phyloP scores from a whole-genome alignment of 2,113 vertebrate genomes.

The Lamprologus callipterus region DNA sequence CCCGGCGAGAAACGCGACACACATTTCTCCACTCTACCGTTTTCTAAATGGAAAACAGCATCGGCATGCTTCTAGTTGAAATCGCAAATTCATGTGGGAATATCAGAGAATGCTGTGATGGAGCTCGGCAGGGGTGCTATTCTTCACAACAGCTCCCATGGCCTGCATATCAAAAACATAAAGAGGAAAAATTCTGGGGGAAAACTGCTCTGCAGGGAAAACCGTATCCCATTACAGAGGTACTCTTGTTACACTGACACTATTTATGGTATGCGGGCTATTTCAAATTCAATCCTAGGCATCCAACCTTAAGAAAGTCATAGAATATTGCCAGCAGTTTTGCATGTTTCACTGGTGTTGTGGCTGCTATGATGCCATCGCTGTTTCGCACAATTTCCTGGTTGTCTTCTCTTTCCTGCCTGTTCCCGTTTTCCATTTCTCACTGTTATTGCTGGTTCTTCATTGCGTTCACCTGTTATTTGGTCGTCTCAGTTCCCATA shows the following conservation, averaged over 20 bases:
- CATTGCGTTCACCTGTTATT: neutral
- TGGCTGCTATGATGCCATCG: neutral
- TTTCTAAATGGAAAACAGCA: constrained; percentile 10
- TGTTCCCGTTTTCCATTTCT: neutral
- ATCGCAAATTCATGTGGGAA: neutral
- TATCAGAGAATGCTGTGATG: constrained; percentile 13
- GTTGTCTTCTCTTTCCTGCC: neutral
- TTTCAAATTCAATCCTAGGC: neutral
- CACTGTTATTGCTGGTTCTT: neutral
- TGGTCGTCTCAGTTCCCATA: neutral
- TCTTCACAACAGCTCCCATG: constrained; percentile 8
- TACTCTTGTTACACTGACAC: neutral
- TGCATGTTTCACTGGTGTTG: neutral
- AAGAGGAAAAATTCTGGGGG: neutral
- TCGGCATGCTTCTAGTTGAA: constrained; percentile 12
- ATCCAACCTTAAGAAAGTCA: neutral
- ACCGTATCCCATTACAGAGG: neutral
- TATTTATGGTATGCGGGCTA: neutral
- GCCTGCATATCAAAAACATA: neutral
- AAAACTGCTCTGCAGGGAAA: constrained; percentile 15
- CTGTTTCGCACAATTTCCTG: neutral
- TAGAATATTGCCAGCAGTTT: neutral
- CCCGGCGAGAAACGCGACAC: neutral
- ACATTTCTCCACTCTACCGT: neutral
- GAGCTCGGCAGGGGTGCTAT: constrained; percentile 22